phyloP scores from a whole-genome alignment of 1,140 invertebrate species.

The Polypedilum pembai region DNA sequence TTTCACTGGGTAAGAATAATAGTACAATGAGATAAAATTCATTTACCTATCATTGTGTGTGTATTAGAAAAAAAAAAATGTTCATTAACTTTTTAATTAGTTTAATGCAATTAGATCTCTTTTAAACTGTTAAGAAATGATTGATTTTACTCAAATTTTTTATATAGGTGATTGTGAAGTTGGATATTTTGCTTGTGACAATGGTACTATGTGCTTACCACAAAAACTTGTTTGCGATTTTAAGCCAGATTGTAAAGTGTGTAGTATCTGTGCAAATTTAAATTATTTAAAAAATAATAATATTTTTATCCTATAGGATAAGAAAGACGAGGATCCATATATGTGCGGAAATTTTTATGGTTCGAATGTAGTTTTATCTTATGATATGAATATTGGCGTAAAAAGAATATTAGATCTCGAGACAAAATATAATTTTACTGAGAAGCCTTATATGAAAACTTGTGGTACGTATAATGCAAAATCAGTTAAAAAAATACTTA shows the following conservation, averaged over 20 bases:
- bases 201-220: slow-evolving; percentile 60
- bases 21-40: not conserved
- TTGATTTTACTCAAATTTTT: not conserved
- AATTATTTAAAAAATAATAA: not conserved
- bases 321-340: slow-evolving; percentile 52
- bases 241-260: slow-evolving; percentile 52
- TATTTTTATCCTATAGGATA: slow-evolving; percentile 40
- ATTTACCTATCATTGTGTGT: not conserved
- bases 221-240: slow-evolving; percentile 59
- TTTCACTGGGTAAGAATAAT: not conserved
- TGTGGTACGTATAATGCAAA: not conserved
- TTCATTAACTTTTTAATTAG: not conserved
- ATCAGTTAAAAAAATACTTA: not conserved
- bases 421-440: not conserved
- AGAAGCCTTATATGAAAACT: not conserved
- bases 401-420: not conserved
- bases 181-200: slow-evolving; percentile 60
- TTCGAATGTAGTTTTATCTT: slow-evolving; percentile 40
- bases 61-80: not conserved
- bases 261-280: not conserved
- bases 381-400: not conserved
- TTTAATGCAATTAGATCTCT: not conserved
- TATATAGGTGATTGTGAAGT: slow-evolving; percentile 48
- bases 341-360: slow-evolving; percentile 38
- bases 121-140: not conserved